These are phyloP conservation scores for Emmelina monodactyla DNA, from an alignment of 2,888 invertebrate genomes.

Conservation along the genomic window DNA sequence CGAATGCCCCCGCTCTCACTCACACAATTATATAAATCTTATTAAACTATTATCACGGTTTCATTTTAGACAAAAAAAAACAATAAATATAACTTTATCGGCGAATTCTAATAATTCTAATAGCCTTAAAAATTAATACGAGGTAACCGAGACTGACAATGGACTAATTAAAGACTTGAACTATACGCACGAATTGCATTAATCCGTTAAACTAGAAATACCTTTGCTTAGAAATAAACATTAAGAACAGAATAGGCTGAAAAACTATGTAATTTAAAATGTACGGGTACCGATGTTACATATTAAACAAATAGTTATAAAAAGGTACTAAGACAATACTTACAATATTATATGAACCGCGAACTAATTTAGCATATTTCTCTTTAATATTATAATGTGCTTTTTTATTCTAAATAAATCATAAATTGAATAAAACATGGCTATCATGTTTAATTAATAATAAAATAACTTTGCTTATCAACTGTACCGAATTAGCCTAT, in stretches of 20 bases:
- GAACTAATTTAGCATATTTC: too few species aligned
- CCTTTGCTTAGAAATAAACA: not conserved
- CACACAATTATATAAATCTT: conserved; percentile 46
- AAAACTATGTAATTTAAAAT: not conserved
- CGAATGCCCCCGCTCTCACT: conserved; percentile 49
- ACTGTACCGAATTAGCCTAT: too few species aligned
- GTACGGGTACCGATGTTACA: conserved; percentile 31
- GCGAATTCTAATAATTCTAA: conserved; percentile 55
- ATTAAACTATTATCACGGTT: conserved; percentile 66
- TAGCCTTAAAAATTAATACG: conserved; percentile 61
- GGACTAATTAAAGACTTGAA: not conserved
- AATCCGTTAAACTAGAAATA: not conserved
- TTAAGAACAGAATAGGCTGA: not conserved
- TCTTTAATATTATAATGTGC: too few species aligned
- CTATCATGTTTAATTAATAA: too few species aligned
- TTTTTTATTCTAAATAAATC: too few species aligned
- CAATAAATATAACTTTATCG: conserved; percentile 48
- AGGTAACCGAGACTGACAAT: conserved; percentile 30
- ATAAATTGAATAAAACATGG: too few species aligned
- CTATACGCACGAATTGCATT: not conserved
- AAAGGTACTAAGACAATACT: conserved; percentile 30
- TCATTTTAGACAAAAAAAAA: conserved; percentile 46
- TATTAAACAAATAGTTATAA: conserved; percentile 41
- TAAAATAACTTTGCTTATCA: too few species aligned
- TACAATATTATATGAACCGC: too few species aligned